Evolutionary conservation across 2,888 invertebrate species (phyloP), one percentile per base, ranked within the genome.

Genomic region (Synanthedon formicaeformis): DNA sequence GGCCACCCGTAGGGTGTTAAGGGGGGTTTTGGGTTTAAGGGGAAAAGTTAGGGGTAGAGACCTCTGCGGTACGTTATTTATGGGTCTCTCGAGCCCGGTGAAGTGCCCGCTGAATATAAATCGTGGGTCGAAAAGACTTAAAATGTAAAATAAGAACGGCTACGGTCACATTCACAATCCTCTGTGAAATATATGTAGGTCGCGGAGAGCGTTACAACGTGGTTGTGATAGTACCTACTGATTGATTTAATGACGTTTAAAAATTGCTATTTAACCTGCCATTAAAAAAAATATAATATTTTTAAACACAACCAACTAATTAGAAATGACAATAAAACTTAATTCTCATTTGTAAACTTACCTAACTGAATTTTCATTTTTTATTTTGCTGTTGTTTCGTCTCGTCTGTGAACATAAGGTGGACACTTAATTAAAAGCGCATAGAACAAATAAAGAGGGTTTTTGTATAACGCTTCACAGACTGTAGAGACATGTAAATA

Each of bases 81-180:
- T 84, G 82, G 78, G 71, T 69, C 86, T 83, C 87, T 85, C 80
- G 85, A 79, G 87, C 66, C 76, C 76, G 72, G 72, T 81, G 81
- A 81, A 85, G 87, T 83, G 76, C 74, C 75, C 78, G 73, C 74
- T 71, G 84, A 84, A 85, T 84, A 85, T 85, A 85, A 86, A 86
- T 86, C 83, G 78, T 75, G 73, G 69, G 73, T 66, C 60, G 63
- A 65, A 72, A 73, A 78, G 81, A 83, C 81, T 80, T 84, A 74
- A 81, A 81, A 81, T 78, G 74, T 78, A 76, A 81, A 79, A 75
- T 71, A 73, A 76, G 78, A 76, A 75, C 64, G 64, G 61, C 57
- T 50, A 51, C 54, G 53, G 54, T 18, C 16, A 53, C 50, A 12
- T 53, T 27, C 49, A 40, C 50, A 34, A 54, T 59, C 63, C 59